Evolutionary conservation across 35 echinoderm and acorn worm species (phyloP).

Genomic region (Lytechinus variegatus): DNA sequence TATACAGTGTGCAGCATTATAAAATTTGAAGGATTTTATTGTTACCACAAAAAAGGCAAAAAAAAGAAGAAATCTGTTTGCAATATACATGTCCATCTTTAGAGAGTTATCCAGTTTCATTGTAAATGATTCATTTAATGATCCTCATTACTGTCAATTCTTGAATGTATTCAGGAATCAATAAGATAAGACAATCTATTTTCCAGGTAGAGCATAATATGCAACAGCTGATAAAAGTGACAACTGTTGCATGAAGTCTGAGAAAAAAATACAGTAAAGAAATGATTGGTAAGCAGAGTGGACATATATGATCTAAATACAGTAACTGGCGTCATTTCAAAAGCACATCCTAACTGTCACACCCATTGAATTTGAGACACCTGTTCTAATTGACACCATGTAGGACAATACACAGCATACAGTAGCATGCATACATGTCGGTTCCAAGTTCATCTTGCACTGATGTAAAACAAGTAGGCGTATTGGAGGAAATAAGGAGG

Average conservation of each 20-base stretch:
- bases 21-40: too few relatives aligned
- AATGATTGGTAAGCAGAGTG: background rate
- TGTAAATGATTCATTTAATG: background rate
- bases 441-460: too few relatives aligned
- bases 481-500: too few relatives aligned
- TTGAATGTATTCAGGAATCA: background rate
- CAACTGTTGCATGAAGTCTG: background rate
- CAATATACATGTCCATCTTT: too few relatives aligned
- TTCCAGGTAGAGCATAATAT: background rate
- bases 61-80: too few relatives aligned
- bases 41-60: too few relatives aligned
- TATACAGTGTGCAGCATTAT: too few relatives aligned
- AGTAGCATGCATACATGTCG: too few relatives aligned
- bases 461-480: too few relatives aligned
- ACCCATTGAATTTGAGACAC: background rate
- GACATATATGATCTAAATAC: background rate
- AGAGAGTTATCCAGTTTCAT: too few relatives aligned
- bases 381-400: slow-evolving; percentile 1
- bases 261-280: background rate
- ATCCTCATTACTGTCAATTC: background rate
- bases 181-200: background rate
- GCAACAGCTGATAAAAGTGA: slow-evolving; percentile 10
- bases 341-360: background rate
- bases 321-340: background rate
- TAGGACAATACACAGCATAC: background rate